Base-by-base conservation (phyloP, 2,113 vertebrate species). In the Regulus satrapa region DNA sequence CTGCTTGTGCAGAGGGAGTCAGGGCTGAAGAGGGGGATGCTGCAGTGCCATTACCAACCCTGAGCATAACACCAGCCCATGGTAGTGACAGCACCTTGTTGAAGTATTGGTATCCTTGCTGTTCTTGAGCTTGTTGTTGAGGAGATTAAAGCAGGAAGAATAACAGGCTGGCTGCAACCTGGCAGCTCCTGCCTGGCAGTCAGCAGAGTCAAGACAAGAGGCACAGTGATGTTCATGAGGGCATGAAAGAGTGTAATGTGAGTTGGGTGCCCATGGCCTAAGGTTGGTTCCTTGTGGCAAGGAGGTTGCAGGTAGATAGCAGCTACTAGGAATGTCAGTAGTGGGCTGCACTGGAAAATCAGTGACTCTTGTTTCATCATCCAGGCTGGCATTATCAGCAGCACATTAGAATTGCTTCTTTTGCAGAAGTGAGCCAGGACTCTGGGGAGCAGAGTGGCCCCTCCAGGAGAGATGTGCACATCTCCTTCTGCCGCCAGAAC, bases 361-460 rank as follows among this genome's bases (percentile, higher is more conserved):
- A 45, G 18, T 16, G 36, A 45, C 36, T 63, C 19, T 49, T 0
- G 0, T 79, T 62, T 79, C 4, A 0, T 38, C 45, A 40, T 82
- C 54, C 45, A 76, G 25, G 28, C 41, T 76, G 75, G 17, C 58
- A 25, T 63, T 88, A 29, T 21, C 40, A 85, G 78, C 52, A 88
- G 31, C 41, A n/a, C 7, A 1, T 46, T 25, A 31, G n/a, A 15
- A 17, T 3, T 52, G 13, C 94, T 75, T 90, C 89, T 75, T 93
- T 52, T 84, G 71, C 96, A 98, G 98, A 97, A 71, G 66, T 34
- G 52, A 88, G 63, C 85, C 85, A 41, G 85, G 98, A 97, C 14
- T 12, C 67, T 94, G 98, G 82, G 98, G 98, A 99, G 83, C 98
- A 98, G 76, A 94, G 97, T n/a, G 97, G 97, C 24, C 97, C 98